phyloP scores from a whole-genome alignment of 1,140 invertebrate species.

The Zaprionus camerounensis region DNA sequence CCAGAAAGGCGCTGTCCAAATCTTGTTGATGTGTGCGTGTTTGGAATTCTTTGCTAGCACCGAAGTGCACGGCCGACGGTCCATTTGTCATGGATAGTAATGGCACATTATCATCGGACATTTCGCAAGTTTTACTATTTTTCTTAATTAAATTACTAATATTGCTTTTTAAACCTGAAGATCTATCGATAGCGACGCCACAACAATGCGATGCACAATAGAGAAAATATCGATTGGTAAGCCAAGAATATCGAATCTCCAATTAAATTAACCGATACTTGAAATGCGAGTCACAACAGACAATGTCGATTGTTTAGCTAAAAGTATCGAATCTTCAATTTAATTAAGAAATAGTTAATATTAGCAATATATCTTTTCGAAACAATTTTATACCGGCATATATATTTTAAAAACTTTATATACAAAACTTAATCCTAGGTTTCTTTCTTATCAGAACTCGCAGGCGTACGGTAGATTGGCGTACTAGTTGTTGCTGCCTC shows the following conservation, averaged over 20 bases:
- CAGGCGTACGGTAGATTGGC: slow-evolving; percentile 51
- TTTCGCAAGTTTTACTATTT: slow-evolving; percentile 7
- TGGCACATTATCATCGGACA: slow-evolving; percentile 52
- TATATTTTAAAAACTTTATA: slow-evolving; percentile 29
- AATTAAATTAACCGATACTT: not conserved
- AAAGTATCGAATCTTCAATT: not conserved
- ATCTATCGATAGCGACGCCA: slow-evolving; percentile 12
- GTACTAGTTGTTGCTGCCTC: slow-evolving; percentile 58
- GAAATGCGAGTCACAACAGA: not conserved
- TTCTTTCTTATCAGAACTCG: slow-evolving; percentile 49
- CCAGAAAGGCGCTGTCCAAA: slow-evolving; percentile 53
- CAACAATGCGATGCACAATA: not conserved
- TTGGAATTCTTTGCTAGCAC: slow-evolving; percentile 57
- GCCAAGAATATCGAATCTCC: not conserved
- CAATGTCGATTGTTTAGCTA: not conserved
- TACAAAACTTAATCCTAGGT: slow-evolving; percentile 28
- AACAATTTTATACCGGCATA: slow-evolving; percentile 1
- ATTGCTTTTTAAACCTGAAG: slow-evolving; percentile 25
- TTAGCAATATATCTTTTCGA: not conserved
- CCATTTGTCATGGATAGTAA: slow-evolving; percentile 11
- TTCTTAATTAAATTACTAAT: slow-evolving; percentile 14
- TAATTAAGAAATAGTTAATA: not conserved
- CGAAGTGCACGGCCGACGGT: slow-evolving; percentile 51
- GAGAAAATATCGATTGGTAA: not conserved
- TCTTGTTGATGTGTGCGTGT: slow-evolving; percentile 48